Base-by-base conservation (phyloP, 1,140 invertebrate species). In the Diabrotica virgifera region DNA sequence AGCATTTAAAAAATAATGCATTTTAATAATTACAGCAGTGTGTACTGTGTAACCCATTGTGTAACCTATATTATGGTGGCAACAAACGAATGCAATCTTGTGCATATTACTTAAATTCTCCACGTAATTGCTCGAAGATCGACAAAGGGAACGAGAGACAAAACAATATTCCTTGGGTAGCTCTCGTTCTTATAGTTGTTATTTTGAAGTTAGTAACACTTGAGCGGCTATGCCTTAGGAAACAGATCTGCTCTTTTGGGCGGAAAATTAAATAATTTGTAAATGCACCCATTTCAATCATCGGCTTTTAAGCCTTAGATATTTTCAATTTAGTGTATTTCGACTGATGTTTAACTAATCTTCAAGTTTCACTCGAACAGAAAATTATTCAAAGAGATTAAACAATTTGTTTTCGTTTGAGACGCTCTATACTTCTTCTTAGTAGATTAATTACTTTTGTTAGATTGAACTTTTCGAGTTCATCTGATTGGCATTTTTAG, bases 231-330 rank as follows among this genome's bases (percentile, higher is more conserved):
- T 67, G 71, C 73, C 72, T 71, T 66, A 66, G 74, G 72, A 75
- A 75, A 75, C 71, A 72, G 71, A 74, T 74, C 73, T 72, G 72
- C 66, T 75, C 74, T 67, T 72, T 72, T 74, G 64, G 66, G 68
- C 64, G 74, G 72, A 75, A 75, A 75, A 75, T 75, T 75, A 75
- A 75, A 75, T 75, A 75, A 75, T 75, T 74, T 74, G 67, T 74
- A 74, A 74, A 72, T 75, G 66, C 70, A 67, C 54, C 60, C 68
- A 52, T 66, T 70, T 71, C 70, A 68, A 63, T 70, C 63, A 62
- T 59, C 57, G 59, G 60, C 60, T 54, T 54, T 62, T 36, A 46
- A n/a, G 40, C 8, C 52, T 54, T 54, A 36, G 37, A 50, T 35
- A 54, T 54, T 62, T 62, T 62, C 60, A 62, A 62, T 62, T 62